Evolutionary conservation across 2,113 vertebrate genomes (phyloP), one percentile per base, ranked within the genome.

Genomic region (Sciurus niger): DNA sequence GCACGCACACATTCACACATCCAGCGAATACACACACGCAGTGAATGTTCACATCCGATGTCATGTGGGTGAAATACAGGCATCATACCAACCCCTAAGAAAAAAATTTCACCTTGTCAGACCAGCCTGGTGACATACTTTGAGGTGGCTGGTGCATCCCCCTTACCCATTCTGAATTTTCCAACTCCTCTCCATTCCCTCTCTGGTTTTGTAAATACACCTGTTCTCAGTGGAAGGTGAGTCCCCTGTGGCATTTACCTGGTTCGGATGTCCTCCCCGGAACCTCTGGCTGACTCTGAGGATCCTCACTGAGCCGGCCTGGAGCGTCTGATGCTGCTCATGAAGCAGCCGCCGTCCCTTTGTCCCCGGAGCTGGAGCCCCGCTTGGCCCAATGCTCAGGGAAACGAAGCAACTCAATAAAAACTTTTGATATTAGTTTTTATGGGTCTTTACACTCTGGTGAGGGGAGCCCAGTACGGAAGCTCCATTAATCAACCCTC

Each of bases 361-460:
- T 96, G 95, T 96, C 65, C 51, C 37, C 14, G 34, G 13, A 2
- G 92, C 91, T 67, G 63, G 67, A 48, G 92, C 43, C 73, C 51
- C 6, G n/a, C 79, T 72, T 17, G n/a, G 95, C 90, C 89, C 95
- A 84, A 58, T 10, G 60, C 92, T 89, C 77, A 10, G 84, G 85
- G 79, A 94, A 97, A 95, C 40, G 82, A 91, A 95, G 91, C 60
- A n/a, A 77, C 70, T 96, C 88, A 73, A 86, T 96, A 97, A 95
- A 96, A 97, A 95, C 76, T 88, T 97, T 89, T 94, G 93, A 97
- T 98, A 97, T 95, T 97, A 89, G 93, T 92, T 96, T 98, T 96
- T 97, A 97, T 91, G 83, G 83, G 84, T 91, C 95, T 97, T 97
- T 97, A 95, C 95, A 94, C 78, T 94, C 72, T 76, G 87, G 88